A percentile compares a stretch with the other conserved stretches of the same genome.
phyloP scores from a whole-genome alignment of 1,140 invertebrate genomes.

The Drosophila asahinai region DNA sequence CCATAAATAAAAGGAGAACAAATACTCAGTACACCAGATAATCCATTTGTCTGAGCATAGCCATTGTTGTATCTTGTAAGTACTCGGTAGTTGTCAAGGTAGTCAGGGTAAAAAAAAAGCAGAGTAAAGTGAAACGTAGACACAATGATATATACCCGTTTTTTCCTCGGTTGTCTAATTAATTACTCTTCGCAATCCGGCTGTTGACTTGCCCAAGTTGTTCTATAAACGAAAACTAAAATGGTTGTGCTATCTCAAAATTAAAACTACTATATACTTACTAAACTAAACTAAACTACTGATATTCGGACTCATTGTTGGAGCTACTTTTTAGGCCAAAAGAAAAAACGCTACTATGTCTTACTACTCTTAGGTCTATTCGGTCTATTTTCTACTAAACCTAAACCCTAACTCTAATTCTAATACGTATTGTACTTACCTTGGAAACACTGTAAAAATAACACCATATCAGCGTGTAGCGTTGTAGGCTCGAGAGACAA shows the following conservation, averaged over 20 bases:
- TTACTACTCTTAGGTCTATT: constrained; percentile 66
- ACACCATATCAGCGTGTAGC: constrained; percentile 80
- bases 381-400: constrained; percentile 57
- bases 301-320: constrained; percentile 35
- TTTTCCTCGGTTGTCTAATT: constrained; percentile 38
- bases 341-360: constrained; percentile 39
- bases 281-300: constrained; percentile 30
- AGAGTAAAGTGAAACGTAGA: constrained; percentile 21
- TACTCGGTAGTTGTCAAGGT: constrained; percentile 52
- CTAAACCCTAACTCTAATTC: constrained; percentile 34
- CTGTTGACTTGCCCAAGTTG: constrained; percentile 61
- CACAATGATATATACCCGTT: constrained; percentile 21
- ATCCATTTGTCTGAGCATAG: constrained; percentile 41
- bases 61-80: constrained; percentile 65
- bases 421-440: constrained; percentile 51
- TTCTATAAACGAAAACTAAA: constrained; percentile 65
- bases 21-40: constrained; percentile 47
- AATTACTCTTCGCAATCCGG: constrained; percentile 67
- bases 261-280: constrained; percentile 33
- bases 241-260: constrained; percentile 83
- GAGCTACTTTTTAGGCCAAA: constrained; percentile 55
- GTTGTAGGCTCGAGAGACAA: constrained; percentile 42
- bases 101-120: constrained; percentile 64
- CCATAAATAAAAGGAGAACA: constrained; percentile 18
- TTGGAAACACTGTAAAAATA: constrained; percentile 76